A percentile compares a stretch with the other conserved stretches of the same genome.
phyloP scores from a whole-genome alignment of 2,888 invertebrate genomes.

The Pelosia muscerda region DNA sequence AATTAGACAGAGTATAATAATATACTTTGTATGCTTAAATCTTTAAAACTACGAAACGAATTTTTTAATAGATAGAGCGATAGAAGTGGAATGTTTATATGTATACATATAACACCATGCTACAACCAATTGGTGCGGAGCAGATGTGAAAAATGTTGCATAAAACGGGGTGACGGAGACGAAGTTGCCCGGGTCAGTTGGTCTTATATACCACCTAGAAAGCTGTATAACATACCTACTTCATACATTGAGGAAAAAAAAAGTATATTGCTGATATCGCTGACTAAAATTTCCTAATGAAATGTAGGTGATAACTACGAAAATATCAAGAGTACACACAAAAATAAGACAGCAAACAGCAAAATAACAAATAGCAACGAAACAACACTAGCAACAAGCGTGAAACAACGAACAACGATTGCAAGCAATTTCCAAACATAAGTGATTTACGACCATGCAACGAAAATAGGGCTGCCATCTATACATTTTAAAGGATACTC shows the following conservation, averaged over 20 bases:
- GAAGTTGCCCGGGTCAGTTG: too few relatives aligned
- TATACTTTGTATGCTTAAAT: too few relatives aligned
- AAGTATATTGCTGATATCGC: not conserved
- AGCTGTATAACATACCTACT: constrained; percentile 22
- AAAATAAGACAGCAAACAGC: constrained; percentile 1
- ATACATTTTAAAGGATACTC: constrained; percentile 1
- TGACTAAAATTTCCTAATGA: not conserved
- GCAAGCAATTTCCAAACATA: constrained; percentile 11
- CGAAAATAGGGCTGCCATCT: constrained; percentile 15
- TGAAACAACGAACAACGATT: constrained; percentile 15
- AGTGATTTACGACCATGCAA: constrained; percentile 12
- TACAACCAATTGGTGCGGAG: too few relatives aligned
- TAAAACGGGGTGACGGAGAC: too few relatives aligned
- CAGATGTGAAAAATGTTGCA: too few relatives aligned
- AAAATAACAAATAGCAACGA: constrained; percentile 14
- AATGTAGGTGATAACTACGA: not conserved
- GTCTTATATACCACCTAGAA: too few relatives aligned
- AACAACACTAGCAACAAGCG: constrained; percentile 15
- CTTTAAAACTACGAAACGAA: too few relatives aligned
- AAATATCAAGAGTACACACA: not conserved
- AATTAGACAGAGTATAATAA: too few relatives aligned
- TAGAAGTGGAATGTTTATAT: too few relatives aligned
- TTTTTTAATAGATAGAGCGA: too few relatives aligned
- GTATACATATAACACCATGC: too few relatives aligned
- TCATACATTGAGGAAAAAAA: not conserved